Conservation (phyloP, 1,140 invertebrate species). For the Apis florea region DNA sequence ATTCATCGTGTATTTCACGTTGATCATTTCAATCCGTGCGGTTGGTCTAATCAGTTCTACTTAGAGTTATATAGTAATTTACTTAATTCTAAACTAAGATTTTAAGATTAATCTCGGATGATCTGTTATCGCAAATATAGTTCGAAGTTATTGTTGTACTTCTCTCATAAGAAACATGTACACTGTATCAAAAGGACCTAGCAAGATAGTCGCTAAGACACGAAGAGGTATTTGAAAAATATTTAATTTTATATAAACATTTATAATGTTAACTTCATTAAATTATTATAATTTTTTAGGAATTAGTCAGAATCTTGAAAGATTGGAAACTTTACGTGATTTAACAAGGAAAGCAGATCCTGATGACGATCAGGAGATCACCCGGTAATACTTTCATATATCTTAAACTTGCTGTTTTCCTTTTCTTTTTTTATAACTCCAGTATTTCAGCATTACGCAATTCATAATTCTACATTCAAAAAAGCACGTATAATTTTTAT, state of each 20-base stretch:
- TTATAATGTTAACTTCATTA: background rate
- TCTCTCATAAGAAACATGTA: conserved; percentile 83
- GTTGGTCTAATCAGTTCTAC: conserved; percentile 33
- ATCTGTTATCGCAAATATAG: conserved; percentile 37
- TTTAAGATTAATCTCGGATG: conserved; percentile 54
- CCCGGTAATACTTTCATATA: conserved; percentile 76
- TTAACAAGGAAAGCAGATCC: conserved; percentile 83
- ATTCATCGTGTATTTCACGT: conserved; percentile 46
- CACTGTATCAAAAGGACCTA: conserved; percentile 91
- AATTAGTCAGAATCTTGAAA: conserved; percentile 85
- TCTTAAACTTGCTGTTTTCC: conserved; percentile 37
- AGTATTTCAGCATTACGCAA: conserved; percentile 57
- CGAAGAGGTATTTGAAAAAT: conserved; percentile 84
- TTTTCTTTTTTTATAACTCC: conserved; percentile 18
- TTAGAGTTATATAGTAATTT: conserved; percentile 8
- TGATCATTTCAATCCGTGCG: conserved; percentile 52
- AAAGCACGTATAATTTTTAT: conserved; percentile 15
- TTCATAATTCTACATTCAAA: conserved; percentile 51
- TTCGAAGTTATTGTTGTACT: conserved; percentile 9
- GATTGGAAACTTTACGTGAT: conserved; percentile 85
- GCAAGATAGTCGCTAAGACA: conserved; percentile 92
- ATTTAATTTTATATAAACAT: conserved; percentile 7
- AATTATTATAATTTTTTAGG: conserved; percentile 74
- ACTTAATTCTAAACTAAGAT: conserved; percentile 33
- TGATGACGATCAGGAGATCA: conserved; percentile 81